Conservation (phyloP, 2,888 invertebrate genomes). For the Alentia gelatinosa region DNA sequence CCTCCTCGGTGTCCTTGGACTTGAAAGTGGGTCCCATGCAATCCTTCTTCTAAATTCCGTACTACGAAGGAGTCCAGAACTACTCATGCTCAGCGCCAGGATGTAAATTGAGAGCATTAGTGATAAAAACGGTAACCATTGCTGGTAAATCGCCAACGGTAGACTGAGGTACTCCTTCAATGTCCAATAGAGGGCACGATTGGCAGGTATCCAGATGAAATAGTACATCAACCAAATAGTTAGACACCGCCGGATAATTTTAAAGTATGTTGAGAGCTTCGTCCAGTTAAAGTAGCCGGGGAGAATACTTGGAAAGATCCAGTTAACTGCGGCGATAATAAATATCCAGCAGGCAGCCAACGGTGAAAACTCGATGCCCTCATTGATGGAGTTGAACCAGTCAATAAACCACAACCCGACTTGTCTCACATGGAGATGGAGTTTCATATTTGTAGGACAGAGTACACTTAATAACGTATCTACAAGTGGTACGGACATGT, state of each 20-base stretch:
- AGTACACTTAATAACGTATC: no score
- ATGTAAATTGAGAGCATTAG: neutral
- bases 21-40: neutral
- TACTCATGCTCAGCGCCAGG: slow-evolving; percentile 4
- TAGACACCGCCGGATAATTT: neutral
- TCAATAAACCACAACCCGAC: neutral
- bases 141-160: neutral
- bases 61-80: neutral
- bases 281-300: slow-evolving; percentile 38
- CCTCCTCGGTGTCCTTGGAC: neutral
- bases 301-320: neutral
- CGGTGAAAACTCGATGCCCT: slow-evolving; percentile 24
- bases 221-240: slow-evolving; percentile 29
- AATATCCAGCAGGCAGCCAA: slow-evolving; percentile 26
- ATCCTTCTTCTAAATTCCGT: neutral
- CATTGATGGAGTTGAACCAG: neutral
- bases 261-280: slow-evolving; percentile 5
- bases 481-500: no score
- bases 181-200: slow-evolving; percentile 12
- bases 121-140: slow-evolving; percentile 29
- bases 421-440: neutral
- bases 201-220: slow-evolving; percentile 37
- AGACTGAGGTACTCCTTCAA: neutral
- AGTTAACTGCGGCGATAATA: neutral
- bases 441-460: neutral